phyloP scores from a whole-genome alignment of 2,888 invertebrate genomes.

The Leptura quadrifasciata region DNA sequence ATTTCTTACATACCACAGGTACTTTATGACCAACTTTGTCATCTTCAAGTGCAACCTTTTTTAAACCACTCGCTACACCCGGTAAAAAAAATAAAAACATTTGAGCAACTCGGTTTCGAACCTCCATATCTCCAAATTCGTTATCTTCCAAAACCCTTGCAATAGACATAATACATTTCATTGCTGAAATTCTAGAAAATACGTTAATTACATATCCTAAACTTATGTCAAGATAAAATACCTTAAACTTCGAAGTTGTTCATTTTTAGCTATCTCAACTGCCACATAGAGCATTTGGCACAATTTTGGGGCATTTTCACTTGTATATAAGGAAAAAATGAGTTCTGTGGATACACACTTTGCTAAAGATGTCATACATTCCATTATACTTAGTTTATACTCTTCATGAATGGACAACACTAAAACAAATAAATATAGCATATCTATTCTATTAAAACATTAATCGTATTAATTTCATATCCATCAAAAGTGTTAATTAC shows the following conservation, averaged over 20 bases:
- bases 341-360: constrained; percentile 75
- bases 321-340: constrained; percentile 76
- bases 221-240: constrained; percentile 65
- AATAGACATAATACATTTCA: constrained; percentile 80
- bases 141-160: constrained; percentile 77
- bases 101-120: constrained; percentile 76
- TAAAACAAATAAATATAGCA: too few relatives aligned
- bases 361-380: constrained; percentile 76
- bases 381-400: constrained; percentile 77
- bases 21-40: constrained; percentile 80
- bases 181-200: constrained; percentile 73
- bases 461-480: too few relatives aligned
- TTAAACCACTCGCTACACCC: constrained; percentile 78
- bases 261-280: constrained; percentile 80
- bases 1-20: constrained; percentile 74
- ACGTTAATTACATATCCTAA: not conserved
- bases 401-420: constrained; percentile 80
- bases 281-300: constrained; percentile 81
- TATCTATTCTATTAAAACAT: too few relatives aligned
- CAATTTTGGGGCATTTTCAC: constrained; percentile 77
- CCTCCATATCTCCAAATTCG: constrained; percentile 76
- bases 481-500: too few relatives aligned
- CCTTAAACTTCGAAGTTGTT: constrained; percentile 81
- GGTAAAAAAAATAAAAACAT: constrained; percentile 80
- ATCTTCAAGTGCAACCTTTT: constrained; percentile 76